phyloP scores from a whole-genome alignment of 2,888 invertebrate species.

The Melanophora roralis region DNA sequence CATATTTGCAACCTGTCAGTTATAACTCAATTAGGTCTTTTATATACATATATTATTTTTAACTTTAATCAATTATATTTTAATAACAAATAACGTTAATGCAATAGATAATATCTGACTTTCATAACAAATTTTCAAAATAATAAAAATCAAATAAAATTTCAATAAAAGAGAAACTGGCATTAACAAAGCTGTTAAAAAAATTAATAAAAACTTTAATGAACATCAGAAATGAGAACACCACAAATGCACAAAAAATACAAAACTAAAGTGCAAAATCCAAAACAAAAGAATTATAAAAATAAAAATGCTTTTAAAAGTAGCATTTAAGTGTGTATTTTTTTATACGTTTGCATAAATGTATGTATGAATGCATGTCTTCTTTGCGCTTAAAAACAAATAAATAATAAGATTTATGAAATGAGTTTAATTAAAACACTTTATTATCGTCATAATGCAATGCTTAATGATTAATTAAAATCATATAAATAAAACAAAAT shows the following conservation, averaged over 20 bases:
- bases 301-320: slow-evolving; percentile 14
- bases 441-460: slow-evolving; percentile 28
- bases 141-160: background rate
- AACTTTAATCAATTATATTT: background rate
- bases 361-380: background rate
- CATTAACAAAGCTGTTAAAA: background rate
- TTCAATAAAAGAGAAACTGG: background rate
- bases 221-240: background rate
- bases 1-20: background rate
- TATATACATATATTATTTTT: background rate
- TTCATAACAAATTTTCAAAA: too few relatives aligned
- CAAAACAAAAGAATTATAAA: background rate
- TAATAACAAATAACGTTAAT: background rate
- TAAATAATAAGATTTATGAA: background rate
- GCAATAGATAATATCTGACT: too few relatives aligned
- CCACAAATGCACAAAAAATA: background rate
- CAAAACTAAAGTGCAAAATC: background rate
- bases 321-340: slow-evolving; percentile 1
- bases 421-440: background rate
- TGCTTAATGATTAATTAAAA: slow-evolving; percentile 56
- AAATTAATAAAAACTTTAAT: slow-evolving; percentile 6
- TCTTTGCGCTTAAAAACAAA: too few relatives aligned
- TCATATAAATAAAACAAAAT: slow-evolving; percentile 35
- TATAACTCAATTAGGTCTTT: background rate
- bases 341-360: background rate